A percentile compares a stretch with the other conserved stretches of the same genome.
phyloP scores from a whole-genome alignment of 2,888 invertebrate species.

The Poecilus cupreus region DNA sequence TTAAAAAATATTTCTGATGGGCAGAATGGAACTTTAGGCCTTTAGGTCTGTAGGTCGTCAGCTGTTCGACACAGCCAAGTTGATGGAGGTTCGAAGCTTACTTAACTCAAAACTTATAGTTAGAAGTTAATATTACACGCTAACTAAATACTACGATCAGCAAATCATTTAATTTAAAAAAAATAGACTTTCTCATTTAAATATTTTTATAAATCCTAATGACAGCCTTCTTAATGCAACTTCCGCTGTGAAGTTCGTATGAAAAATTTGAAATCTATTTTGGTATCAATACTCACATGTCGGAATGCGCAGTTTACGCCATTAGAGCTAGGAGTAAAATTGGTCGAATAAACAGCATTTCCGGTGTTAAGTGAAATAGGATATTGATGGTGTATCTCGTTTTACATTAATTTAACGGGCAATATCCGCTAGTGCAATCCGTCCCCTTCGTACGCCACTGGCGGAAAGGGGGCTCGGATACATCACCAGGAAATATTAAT shows the following conservation, averaged over 20 bases:
- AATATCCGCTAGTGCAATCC: constrained; percentile 24
- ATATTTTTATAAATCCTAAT: too few relatives aligned
- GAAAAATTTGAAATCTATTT: too few relatives aligned
- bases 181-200: too few relatives aligned
- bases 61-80: constrained; percentile 5
- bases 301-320: neutral
- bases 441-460: neutral
- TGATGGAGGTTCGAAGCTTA: neutral
- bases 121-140: neutral
- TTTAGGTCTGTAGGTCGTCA: neutral
- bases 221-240: too few relatives aligned
- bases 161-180: too few relatives aligned
- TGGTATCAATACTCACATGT: too few relatives aligned
- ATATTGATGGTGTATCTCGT: constrained; percentile 54
- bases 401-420: constrained; percentile 52
- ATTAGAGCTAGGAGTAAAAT: constrained; percentile 32
- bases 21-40: neutral
- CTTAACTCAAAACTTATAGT: neutral
- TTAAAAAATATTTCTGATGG: neutral
- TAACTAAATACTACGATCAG: too few relatives aligned
- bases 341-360: constrained; percentile 54
- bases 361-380: constrained; percentile 58
- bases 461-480: too few relatives aligned
- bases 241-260: too few relatives aligned
- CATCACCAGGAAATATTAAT: too few relatives aligned